Base-by-base conservation (phyloP, 2,797 vertebrate genomes). In the Fratercula arctica region DNA sequence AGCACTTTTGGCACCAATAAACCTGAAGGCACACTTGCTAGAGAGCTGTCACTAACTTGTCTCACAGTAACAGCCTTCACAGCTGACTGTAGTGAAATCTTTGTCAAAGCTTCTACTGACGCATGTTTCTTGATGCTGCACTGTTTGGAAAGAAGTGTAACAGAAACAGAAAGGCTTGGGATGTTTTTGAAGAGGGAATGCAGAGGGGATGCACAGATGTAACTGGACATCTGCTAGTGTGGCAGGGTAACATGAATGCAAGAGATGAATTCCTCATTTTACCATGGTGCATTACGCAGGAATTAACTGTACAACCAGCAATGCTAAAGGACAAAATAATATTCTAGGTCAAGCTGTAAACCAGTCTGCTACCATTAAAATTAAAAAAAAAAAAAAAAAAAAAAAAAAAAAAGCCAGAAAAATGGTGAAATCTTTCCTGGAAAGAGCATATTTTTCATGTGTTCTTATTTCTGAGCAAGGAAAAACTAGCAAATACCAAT, bases 31-130 rank as follows among this genome's bases (percentile, higher is more conserved):
- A 90, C 61, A 35, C 86, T 96, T 94, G 74, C 68, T 96, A 92
- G 77, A 79, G 95, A 93, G 84, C 86, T 96, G 95, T 96, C 96
- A 94, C 78, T 96, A 68, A 92, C 95, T 95, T 87, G 93, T 97
- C 95, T 96, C 87, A 85, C 86, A 92, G 89, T 56, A 90, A 77
- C 74, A 96, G 85, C 68, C 87, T 94, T 94, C 90, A 80, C 86
- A 92, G 78, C 68, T 89, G 92, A 92, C 92, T 95, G 21, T 19
- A 94, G 84, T 53, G 78, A 89, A 85, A 80, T 80, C 92, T 85
- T 93, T 94, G 78, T 94, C 93, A 87, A 69, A 94, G 70, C 78
- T 90, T 93, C 86, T 82, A 67, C 84, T 85, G 89, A 74, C 12
- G 23, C 83, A 74, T 85, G 51, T 90, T 93, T 77, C 84, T 95